phyloP scores from a whole-genome alignment of 2,113 vertebrate species.

The Spheniscus mendiculus region DNA sequence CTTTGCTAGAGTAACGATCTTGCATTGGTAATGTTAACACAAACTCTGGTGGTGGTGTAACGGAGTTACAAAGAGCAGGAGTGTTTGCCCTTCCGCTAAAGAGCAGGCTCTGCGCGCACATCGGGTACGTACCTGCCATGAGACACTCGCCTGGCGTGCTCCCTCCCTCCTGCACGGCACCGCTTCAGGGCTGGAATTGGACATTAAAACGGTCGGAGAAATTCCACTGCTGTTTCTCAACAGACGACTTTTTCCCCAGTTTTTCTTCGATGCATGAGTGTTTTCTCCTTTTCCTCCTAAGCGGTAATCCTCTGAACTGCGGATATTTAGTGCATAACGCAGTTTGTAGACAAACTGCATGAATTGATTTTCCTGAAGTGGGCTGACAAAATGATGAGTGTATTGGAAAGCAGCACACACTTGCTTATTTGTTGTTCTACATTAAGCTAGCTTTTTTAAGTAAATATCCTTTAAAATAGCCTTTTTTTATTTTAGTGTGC shows the following conservation, averaged over 20 bases:
- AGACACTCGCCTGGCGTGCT: not conserved
- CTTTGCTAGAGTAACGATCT: rapidly evolving
- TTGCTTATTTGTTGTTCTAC: not conserved
- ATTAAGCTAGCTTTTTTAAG: not conserved
- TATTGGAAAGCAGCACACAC: not conserved
- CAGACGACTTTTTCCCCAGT: not conserved
- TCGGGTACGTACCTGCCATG: rapidly evolving
- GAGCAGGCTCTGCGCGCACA: not conserved
- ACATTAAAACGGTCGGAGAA: rapidly evolving
- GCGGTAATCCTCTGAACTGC: not conserved
- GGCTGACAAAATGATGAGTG: slow-evolving; percentile 33
- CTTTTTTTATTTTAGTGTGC: not conserved
- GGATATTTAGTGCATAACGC: not conserved
- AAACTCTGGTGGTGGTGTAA: not conserved
- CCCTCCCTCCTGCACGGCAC: not conserved
- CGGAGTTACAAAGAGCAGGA: not conserved
- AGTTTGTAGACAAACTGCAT: not conserved
- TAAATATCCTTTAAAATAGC: not conserved
- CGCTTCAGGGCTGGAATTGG: rapidly evolving
- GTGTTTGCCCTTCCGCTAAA: not conserved
- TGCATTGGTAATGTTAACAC: no score
- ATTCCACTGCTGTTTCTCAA: not conserved
- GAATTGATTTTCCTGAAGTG: slow-evolving; percentile 56
- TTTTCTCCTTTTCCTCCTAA: not conserved
- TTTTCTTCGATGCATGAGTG: not conserved